A percentile compares a stretch with the other conserved stretches of the same genome.
Evolutionary conservation across 2,113 vertebrate genomes (phyloP).

Genomic region (Suncus etruscus): DNA sequence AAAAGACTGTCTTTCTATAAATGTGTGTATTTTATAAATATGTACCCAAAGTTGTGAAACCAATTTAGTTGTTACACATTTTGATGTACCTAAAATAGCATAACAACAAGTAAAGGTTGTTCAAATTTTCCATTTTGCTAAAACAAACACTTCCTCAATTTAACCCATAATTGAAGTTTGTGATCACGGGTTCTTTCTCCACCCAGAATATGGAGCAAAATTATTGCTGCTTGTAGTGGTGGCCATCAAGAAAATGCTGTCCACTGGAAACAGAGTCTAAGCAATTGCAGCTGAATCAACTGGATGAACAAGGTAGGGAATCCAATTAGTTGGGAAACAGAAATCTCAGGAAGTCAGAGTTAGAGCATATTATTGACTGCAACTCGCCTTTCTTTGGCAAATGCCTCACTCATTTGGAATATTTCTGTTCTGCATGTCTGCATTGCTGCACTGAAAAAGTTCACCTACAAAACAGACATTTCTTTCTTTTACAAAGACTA

Average conservation of each 20-base stretch:
- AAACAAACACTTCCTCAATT: slow-evolving; percentile 47
- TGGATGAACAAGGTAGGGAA: background rate
- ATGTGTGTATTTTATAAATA: slow-evolving; percentile 32
- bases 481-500: background rate
- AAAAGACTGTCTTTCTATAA: slow-evolving; percentile 21
- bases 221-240: background rate
- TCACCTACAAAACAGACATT: background rate
- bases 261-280: slow-evolving; percentile 43
- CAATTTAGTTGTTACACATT: slow-evolving; percentile 53
- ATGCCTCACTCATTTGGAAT: background rate
- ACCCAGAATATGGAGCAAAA: background rate
- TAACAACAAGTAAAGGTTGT: slow-evolving; percentile 68
- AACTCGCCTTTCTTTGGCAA: background rate
- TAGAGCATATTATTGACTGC: background rate
- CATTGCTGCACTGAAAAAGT: background rate
- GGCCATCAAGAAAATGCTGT: slow-evolving; percentile 14
- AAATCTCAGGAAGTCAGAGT: background rate
- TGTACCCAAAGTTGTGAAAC: slow-evolving; percentile 63
- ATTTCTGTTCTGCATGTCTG: background rate
- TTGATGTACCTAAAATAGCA: slow-evolving; percentile 65
- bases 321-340: background rate
- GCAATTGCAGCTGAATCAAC: slow-evolving; percentile 56
- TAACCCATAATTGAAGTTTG: slow-evolving; percentile 2
- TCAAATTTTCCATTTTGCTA: slow-evolving; percentile 71
- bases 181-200: background rate